A percentile compares a stretch with the other conserved stretches of the same genome.
phyloP scores from a whole-genome alignment of 2,113 vertebrate genomes.

The Notarius quadriscutis region DNA sequence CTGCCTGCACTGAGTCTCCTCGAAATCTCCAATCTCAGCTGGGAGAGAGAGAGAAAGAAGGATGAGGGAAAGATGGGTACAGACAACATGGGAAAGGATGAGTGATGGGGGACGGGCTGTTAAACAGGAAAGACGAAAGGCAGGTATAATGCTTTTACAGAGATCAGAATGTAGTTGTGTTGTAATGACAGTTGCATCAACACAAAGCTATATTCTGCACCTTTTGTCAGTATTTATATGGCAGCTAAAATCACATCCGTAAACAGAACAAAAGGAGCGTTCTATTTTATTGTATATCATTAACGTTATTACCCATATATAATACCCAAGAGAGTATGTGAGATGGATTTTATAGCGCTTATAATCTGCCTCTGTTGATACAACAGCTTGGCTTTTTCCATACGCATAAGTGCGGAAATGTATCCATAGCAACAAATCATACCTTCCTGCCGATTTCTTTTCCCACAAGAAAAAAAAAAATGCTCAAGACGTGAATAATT shows the following conservation, averaged over 20 bases:
- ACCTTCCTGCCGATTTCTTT: slow-evolving; percentile 53
- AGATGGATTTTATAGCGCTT: slow-evolving; percentile 3
- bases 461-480: slow-evolving; percentile 8
- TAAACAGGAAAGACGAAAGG: slow-evolving; percentile 3
- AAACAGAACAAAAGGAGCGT: neutral
- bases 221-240: slow-evolving; percentile 36
- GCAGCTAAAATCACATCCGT: neutral
- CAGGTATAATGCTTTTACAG: neutral
- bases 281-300: neutral
- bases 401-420: slow-evolving; percentile 40
- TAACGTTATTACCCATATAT: neutral
- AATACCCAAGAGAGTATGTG: too few relatives aligned
- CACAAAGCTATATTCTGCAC: neutral
- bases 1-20: slow-evolving; percentile 88
- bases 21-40: slow-evolving; percentile 99
- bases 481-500: neutral
- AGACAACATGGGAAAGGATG: slow-evolving; percentile 12
- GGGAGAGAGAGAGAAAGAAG: slow-evolving; percentile 27
- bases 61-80: neutral
- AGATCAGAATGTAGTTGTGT: neutral
- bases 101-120: neutral
- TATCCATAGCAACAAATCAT: slow-evolving; percentile 66
- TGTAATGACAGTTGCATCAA: neutral
- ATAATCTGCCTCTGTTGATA: neutral
- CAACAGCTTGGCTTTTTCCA: slow-evolving; percentile 20